These are phyloP conservation scores for Napeogenes sylphis DNA, from an alignment of 2,888 invertebrate species.

Conservation along the genomic window DNA sequence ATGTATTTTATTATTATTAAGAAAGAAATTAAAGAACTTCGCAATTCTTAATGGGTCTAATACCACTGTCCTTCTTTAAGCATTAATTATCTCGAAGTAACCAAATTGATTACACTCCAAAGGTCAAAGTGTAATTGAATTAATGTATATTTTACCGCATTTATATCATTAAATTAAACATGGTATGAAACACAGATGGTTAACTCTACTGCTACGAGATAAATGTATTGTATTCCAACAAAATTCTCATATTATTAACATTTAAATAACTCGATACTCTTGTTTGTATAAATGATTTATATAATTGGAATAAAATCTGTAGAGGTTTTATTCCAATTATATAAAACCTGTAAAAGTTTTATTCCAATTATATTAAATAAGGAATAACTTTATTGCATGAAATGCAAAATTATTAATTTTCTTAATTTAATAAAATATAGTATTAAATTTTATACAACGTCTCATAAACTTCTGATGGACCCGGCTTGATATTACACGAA, in stretches of 20 bases:
- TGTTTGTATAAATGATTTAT: too few relatives aligned
- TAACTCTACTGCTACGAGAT: background rate
- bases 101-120: background rate
- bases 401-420: background rate
- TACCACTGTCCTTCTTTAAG: background rate
- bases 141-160: background rate
- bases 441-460: constrained; percentile 12
- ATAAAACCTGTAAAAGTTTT: too few relatives aligned
- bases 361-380: too few relatives aligned
- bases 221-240: too few relatives aligned
- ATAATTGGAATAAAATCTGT: too few relatives aligned
- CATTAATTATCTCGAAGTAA: constrained; percentile 1
- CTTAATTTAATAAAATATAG: background rate
- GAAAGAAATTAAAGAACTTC: background rate
- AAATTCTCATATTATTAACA: too few relatives aligned
- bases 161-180: background rate
- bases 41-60: background rate
- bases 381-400: background rate
- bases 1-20: background rate
- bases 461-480: constrained; percentile 10
- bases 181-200: background rate
- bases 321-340: too few relatives aligned
- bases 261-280: too few relatives aligned
- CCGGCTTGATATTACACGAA: constrained; percentile 9
- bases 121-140: constrained; percentile 6